phyloP scores from a whole-genome alignment of 2,797 vertebrate species.

The Uromys caudimaculatus region DNA sequence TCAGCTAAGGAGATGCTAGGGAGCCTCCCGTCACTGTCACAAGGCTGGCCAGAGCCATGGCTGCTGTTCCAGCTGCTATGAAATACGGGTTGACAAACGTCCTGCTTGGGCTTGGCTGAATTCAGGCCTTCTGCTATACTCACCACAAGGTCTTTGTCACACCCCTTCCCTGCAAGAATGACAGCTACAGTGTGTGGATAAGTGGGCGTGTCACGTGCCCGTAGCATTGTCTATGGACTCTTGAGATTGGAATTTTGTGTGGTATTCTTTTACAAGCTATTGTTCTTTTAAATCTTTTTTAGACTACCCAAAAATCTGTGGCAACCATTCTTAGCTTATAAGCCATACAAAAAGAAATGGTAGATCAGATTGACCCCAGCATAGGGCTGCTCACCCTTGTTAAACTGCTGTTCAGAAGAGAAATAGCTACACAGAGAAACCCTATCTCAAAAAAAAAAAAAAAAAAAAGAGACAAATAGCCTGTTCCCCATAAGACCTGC shows the following conservation, averaged over 20 bases:
- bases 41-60: not conserved
- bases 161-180: not conserved
- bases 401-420: accelerated
- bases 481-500: not conserved
- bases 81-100: accelerated
- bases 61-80: accelerated
- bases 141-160: accelerated
- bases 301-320: not conserved
- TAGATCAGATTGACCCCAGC: not conserved
- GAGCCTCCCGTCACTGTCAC: accelerated
- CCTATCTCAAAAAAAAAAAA: no score
- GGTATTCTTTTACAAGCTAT: accelerated
- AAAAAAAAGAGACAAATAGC: not conserved
- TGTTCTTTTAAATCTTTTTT: no score
- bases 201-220: accelerated
- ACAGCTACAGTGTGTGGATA: no score
- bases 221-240: accelerated
- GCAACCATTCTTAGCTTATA: not conserved
- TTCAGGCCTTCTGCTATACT: accelerated
- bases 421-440: no score
- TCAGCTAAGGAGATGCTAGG: accelerated
- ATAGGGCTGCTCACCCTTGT: not conserved
- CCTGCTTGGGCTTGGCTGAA: not conserved
- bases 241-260: accelerated
- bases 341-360: not conserved